Evolutionary conservation across 2,888 invertebrate species (phyloP).

Genomic region (Stenolophus ochropezus): DNA sequence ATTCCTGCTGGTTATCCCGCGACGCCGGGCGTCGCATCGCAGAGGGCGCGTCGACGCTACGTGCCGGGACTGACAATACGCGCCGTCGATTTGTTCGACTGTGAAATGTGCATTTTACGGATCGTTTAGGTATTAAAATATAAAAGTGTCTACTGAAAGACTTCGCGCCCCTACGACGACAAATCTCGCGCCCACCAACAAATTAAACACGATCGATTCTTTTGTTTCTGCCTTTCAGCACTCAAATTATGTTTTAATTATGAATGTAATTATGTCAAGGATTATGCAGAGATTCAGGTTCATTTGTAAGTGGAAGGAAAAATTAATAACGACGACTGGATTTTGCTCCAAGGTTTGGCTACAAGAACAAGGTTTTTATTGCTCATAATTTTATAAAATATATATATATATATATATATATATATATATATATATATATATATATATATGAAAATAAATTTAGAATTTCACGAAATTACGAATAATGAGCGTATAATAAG

Average conservation of each 20-base stretch:
- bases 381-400: background rate
- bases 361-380: background rate
- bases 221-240: slow-evolving; percentile 28
- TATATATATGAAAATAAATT: too few relatives aligned
- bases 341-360: background rate
- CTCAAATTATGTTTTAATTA: slow-evolving; percentile 24
- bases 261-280: slow-evolving; percentile 27
- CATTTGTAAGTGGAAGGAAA: background rate
- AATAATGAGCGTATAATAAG: too few relatives aligned
- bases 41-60: slow-evolving; percentile 24
- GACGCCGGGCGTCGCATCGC: background rate
- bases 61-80: slow-evolving; percentile 38
- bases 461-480: too few relatives aligned
- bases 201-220: slow-evolving; percentile 23
- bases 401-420: background rate
- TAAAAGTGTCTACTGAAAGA: slow-evolving; percentile 45
- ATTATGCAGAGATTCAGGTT: background rate
- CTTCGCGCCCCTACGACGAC: background rate
- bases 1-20: background rate
- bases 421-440: too few relatives aligned
- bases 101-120: slow-evolving; percentile 57
- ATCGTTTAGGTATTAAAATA: slow-evolving; percentile 58
- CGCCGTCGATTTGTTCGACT: slow-evolving; percentile 38
- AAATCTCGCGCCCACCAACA: background rate
- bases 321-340: background rate